A percentile compares a stretch with the other conserved stretches of the same genome.
These are phyloP conservation scores for Hepsetus odoe DNA, from an alignment of 2,113 vertebrate genomes.

Conservation along the genomic window DNA sequence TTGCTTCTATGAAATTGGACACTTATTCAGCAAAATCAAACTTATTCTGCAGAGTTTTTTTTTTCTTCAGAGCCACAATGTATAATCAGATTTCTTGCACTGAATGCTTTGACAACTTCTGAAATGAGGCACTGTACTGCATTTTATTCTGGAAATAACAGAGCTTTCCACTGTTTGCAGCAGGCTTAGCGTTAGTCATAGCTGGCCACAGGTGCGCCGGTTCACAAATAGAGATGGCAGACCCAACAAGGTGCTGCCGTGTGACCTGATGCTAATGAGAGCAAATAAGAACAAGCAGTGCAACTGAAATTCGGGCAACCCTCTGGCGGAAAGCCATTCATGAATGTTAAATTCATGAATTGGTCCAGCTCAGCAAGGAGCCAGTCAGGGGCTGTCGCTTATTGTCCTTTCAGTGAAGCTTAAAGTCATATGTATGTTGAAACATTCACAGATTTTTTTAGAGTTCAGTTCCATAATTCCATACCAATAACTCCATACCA, in stretches of 20 bases:
- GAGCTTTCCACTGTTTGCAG: not conserved
- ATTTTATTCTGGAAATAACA: conserved; percentile 21
- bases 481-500: too few relatives aligned
- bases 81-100: conserved; percentile 36
- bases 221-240: conserved; percentile 31
- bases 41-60: conserved; percentile 8
- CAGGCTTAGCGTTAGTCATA: conserved; percentile 21
- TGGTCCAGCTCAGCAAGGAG: not conserved
- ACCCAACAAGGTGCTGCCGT: conserved; percentile 11
- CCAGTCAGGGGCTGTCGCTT: not conserved
- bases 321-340: not conserved
- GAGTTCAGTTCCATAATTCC: too few relatives aligned
- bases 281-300: conserved; percentile 28
- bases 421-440: too few relatives aligned
- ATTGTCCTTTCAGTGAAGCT: too few relatives aligned
- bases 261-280: conserved; percentile 43
- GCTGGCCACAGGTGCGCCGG: conserved; percentile 15
- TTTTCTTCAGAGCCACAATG: not conserved
- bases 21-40: not conserved
- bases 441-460: too few relatives aligned
- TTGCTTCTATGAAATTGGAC: conserved; percentile 26
- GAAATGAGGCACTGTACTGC: conserved; percentile 13
- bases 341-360: conserved; percentile 8
- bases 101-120: conserved; percentile 15
- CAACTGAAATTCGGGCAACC: conserved; percentile 19